Percentiles rank a stretch among this genome's conserved stretches.
These are phyloP conservation scores for Boloria euphrosyne DNA, from an alignment of 2,888 invertebrate species.

Conservation along the genomic window DNA sequence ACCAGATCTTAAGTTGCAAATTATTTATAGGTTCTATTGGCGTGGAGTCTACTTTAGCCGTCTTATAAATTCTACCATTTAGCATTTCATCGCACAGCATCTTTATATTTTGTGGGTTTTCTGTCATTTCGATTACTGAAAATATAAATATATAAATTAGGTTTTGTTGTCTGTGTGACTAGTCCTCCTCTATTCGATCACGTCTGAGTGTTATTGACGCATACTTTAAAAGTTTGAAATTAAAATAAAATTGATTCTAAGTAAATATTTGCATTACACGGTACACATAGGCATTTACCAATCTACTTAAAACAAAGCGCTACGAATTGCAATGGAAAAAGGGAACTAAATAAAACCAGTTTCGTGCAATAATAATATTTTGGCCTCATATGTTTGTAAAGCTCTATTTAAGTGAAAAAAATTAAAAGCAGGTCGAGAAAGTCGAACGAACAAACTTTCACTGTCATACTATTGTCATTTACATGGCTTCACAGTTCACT, in stretches of 20 bases:
- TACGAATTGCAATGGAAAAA: no score
- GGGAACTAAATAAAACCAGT: no score
- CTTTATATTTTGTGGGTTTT: constrained; percentile 76
- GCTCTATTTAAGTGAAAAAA: constrained; percentile 8
- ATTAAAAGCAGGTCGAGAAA: constrained; percentile 6
- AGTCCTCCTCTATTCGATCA: no score
- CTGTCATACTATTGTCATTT: constrained; percentile 3
- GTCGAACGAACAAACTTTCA: constrained; percentile 5
- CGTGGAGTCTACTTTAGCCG: constrained; percentile 54
- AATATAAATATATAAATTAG: constrained; percentile 33
- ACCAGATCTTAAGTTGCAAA: constrained; percentile 69
- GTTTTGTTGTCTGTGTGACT: not conserved
- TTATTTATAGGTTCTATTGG: constrained; percentile 53
- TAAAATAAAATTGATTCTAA: no score
- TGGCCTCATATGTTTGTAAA: no score
- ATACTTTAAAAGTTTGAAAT: no score
- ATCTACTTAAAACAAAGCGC: no score
- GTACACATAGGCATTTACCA: no score
- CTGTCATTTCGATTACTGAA: constrained; percentile 85
- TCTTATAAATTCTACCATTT: constrained; percentile 82
- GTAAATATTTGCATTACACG: no score
- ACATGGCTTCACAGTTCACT: not conserved
- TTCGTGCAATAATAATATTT: no score
- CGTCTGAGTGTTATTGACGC: no score
- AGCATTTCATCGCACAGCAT: constrained; percentile 78